Evolutionary conservation across 1,140 invertebrate species (phyloP).

Genomic region (Uloborus diversus): DNA sequence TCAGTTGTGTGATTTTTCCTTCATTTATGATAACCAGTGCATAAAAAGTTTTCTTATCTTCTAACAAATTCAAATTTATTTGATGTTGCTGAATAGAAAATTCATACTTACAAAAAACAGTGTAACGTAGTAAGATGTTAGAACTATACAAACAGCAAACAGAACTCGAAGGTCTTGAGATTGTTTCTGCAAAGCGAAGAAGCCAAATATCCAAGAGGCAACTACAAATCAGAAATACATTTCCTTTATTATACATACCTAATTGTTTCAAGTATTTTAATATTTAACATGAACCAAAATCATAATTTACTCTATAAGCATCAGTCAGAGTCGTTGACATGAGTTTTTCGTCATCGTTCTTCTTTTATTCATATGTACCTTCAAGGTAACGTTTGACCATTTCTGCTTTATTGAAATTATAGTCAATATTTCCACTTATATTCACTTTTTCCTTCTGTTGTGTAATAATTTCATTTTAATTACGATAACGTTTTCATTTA

Average conservation of each 20-base stretch:
- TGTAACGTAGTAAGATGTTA: constrained; percentile 27
- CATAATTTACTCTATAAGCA: neutral
- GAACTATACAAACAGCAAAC: constrained; percentile 5
- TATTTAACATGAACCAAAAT: neutral
- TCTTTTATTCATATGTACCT: neutral
- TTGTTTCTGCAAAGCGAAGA: constrained; percentile 6
- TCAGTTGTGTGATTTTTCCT: neutral
- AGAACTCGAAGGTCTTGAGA: constrained; percentile 6
- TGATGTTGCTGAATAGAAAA: neutral
- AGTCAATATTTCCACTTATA: neutral
- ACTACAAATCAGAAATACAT: neutral
- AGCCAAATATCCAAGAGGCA: constrained; percentile 27
- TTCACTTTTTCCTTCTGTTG: too few relatives aligned
- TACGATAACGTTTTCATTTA: too few relatives aligned
- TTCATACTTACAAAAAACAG: constrained; percentile 43
- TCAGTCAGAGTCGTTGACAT: neutral
- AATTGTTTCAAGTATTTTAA: neutral
- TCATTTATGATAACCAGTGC: neutral
- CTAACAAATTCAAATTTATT: neutral
- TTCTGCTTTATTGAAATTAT: neutral
- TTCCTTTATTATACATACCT: neutral
- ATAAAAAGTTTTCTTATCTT: neutral
- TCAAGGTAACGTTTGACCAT: neutral
- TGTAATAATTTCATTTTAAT: too few relatives aligned
- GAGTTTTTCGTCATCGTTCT: neutral